Base-by-base conservation (phyloP, 1,140 invertebrate genomes). In the Hestina assimilis region DNA sequence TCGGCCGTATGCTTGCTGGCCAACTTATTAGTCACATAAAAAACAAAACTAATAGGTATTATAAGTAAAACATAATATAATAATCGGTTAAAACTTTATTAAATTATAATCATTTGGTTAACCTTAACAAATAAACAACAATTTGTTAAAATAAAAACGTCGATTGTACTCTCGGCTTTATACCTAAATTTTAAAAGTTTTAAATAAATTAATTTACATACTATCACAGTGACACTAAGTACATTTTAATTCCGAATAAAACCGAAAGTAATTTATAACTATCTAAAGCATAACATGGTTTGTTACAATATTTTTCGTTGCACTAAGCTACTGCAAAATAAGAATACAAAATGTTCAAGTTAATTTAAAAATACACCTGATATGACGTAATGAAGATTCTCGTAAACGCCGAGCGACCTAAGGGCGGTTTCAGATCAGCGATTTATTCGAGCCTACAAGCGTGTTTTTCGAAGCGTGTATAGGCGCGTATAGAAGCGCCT, bases 121-220 rank as follows among this genome's bases (percentile, higher is more conserved):
- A 45, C 7, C 23, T 28, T 45, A 45, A 17, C 28, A 45, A 38
- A 20, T 38, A 38, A 38, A 38, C 33, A 38, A 38, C 33, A 38
- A 38, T 31, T 38, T 9, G 33, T 38, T 38, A 38, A 14, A n/a
- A 19, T 38, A 38, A 38, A 9, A 38, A n/a, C n/a, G n/a, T 19
- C 33, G 33, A 38, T 38, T 38, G 33, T 38, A 38, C 33, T 38
- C 15, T 12, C 33, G 12, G 17, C 19, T 38, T 3, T 2, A 28
- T n/a, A n/a, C n/a, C n/a, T n/a, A n/a, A n/a, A n/a, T n/a, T n/a
- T n/a, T n/a, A n/a, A n/a, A n/a, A n/a, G n/a, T n/a, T 2, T 38
- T 38, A 38, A 38, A 38, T 38, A 38, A 38, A 38, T 38, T 38
- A 38, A 38, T 38, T 38, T 19, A 38, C n/a, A n/a, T 38, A 38